Evolutionary conservation across 2,113 vertebrate genomes (phyloP).

Genomic region (Varanus komodoensis): DNA sequence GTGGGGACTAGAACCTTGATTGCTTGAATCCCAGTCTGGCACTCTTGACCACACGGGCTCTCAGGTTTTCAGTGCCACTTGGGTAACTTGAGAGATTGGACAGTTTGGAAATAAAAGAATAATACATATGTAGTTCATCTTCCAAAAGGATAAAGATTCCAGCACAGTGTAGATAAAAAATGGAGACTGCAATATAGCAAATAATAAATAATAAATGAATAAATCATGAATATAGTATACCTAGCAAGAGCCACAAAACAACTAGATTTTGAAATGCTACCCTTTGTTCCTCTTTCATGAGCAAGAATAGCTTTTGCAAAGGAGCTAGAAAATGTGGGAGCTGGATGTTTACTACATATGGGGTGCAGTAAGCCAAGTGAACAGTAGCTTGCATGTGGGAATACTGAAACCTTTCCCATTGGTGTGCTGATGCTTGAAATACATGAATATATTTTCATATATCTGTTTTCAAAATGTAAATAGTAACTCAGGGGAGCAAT

Average conservation of each 20-base stretch:
- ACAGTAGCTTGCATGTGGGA: neutral
- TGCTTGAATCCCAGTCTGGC: no score
- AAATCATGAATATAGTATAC: neutral
- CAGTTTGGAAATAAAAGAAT: no score
- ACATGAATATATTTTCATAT: neutral
- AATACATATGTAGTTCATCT: no score
- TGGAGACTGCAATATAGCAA: neutral
- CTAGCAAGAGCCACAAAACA: neutral
- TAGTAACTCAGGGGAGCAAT: neutral
- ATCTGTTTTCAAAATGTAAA: neutral
- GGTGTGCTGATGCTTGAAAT: neutral
- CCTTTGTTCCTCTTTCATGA: conserved; percentile 13
- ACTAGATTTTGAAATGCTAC: neutral
- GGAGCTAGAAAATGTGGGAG: neutral
- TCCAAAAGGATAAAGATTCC: neutral
- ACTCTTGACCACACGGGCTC: no score
- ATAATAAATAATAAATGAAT: no score
- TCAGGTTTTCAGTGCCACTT: no score
- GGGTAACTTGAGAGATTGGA: no score
- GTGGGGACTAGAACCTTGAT: no score
- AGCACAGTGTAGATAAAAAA: neutral
- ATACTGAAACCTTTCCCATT: neutral
- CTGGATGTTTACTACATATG: neutral
- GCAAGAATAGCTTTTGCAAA: neutral
- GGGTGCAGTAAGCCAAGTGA: neutral